Base-by-base conservation (phyloP, 2,113 vertebrate species). In the Chionomys nivalis region DNA sequence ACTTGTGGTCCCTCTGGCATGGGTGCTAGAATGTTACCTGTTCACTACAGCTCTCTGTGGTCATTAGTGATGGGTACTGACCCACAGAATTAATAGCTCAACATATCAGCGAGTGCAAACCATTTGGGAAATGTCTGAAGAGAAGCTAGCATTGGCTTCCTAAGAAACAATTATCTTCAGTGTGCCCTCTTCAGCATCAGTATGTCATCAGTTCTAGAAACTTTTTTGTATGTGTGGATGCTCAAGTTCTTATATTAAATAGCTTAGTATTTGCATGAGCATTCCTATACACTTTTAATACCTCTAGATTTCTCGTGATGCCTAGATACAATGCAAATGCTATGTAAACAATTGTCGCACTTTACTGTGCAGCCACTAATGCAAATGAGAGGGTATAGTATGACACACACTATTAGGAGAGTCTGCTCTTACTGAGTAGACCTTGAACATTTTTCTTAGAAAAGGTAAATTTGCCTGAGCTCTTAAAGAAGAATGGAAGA, bases 81-180 rank as follows among this genome's bases (percentile, higher is more conserved):
- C 76, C 95, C 66, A 93, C 26, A 93, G 47, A 90, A 79, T 81
- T 90, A 93, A 47, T 14, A 90, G 47, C 49, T 78, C 73, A 75
- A 77, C 47, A 33, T 47, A 89, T 75, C n/a, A 68, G 55, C 75
- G 63, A 89, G 23, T 92, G 14, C 36, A 89, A 97, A 79, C 89
- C 26, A 72, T 92, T 94, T 95, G 81, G 73, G 92, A 96, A 95
- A 79, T 85, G 33, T 85, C 88, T 95, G 92, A 79, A 92, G 85
- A 91, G n/a, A 47, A 42, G 52, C 26, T 23, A 3, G 87, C 83
- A 83, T 33, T 94, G 42, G 31, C 42, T 82, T 61, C 47, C 9
- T 83, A 24, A 72, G 83, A 87, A 92, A 76, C 3, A 77, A n/a
- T 89, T 21, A 61, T 90, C 92, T 95, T 90, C 61, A 89, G 23